Base-by-base conservation (phyloP, 2,888 invertebrate genomes). In the Mayetiola destructor region DNA sequence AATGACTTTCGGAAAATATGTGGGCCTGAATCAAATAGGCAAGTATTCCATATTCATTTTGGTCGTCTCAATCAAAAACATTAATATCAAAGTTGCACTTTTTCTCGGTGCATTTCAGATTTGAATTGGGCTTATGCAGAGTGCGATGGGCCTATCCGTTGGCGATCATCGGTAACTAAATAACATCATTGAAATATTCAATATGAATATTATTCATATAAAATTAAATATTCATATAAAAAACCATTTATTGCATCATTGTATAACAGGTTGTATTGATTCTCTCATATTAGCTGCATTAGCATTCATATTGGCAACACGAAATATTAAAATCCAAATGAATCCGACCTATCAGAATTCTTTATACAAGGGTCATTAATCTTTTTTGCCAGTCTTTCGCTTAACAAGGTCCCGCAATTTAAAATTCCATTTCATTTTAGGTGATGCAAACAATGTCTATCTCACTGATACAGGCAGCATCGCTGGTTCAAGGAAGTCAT, bases 61-160 rank as follows among this genome's bases (percentile, higher is more conserved):
- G n/a, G n/a, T n/a, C n/a, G n/a, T n/a, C n/a, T n/a, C n/a, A n/a
- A n/a, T n/a, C n/a, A n/a, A n/a, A n/a, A n/a, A n/a, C n/a, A n/a
- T n/a, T n/a, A n/a, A n/a, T n/a, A n/a, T n/a, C n/a, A n/a, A n/a
- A n/a, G n/a, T n/a, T n/a, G n/a, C n/a, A n/a, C n/a, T n/a, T n/a
- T n/a, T n/a, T n/a, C n/a, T n/a, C n/a, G n/a, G n/a, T n/a, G n/a
- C n/a, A n/a, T n/a, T n/a, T n/a, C n/a, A n/a, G 48, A 64, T 88
- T 82, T 62, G 76, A 78, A 65, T 76, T 78, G 73, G 95, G 92
- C 36, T 81, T 85, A 23, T 96, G 96, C 69, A 86, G 85, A 61
- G 80, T 96, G 57, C 81, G 91, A 65, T 93, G 93, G 93, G 94
- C 94, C 4, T 94, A 90, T 73, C 82, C 94, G 12, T 77, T 96